Conservation (phyloP, 92 coral and sea anemone species). For the Palythoa caribaeorum region DNA sequence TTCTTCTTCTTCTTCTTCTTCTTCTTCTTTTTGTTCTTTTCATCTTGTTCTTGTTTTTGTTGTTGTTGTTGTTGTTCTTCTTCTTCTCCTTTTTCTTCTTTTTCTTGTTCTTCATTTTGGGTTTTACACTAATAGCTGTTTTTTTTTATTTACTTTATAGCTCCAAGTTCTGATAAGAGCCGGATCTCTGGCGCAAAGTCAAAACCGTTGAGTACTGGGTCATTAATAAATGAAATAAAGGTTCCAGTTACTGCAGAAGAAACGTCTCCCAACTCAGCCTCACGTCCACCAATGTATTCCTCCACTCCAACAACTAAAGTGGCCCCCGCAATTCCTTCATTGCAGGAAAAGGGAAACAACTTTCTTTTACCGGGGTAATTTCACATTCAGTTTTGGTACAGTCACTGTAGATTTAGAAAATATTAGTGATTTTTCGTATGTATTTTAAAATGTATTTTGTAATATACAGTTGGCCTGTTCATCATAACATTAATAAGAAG, state of each 20-base stretch:
- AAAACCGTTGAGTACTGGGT: not conserved
- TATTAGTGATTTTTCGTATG: too few relatives aligned
- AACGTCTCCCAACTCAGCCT: constrained; percentile 6
- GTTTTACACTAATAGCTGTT: not conserved
- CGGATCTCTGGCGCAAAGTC: not conserved
- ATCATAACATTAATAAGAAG: too few relatives aligned
- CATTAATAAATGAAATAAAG: not conserved
- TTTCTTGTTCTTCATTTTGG: not conserved
- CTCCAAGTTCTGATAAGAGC: constrained; percentile 31
- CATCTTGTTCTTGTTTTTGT: too few relatives aligned
- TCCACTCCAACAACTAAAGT: constrained; percentile 26
- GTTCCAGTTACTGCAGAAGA: not conserved
- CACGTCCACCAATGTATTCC: constrained; percentile 26
- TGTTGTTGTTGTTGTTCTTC: not conserved
- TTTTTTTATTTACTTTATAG: not conserved
- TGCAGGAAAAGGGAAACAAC: too few relatives aligned
- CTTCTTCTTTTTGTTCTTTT: too few relatives aligned
- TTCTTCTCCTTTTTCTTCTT: not conserved
- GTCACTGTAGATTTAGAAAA: too few relatives aligned
- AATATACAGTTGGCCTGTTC: too few relatives aligned
- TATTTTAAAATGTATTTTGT: too few relatives aligned
- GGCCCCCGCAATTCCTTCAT: not conserved
- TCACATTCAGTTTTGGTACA: not conserved
- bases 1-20: too few relatives aligned
- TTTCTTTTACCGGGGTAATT: not conserved